Evolutionary conservation across 2,113 vertebrate genomes (phyloP), one percentile per base, ranked within the genome.

Genomic region (Pelecanus crispus): DNA sequence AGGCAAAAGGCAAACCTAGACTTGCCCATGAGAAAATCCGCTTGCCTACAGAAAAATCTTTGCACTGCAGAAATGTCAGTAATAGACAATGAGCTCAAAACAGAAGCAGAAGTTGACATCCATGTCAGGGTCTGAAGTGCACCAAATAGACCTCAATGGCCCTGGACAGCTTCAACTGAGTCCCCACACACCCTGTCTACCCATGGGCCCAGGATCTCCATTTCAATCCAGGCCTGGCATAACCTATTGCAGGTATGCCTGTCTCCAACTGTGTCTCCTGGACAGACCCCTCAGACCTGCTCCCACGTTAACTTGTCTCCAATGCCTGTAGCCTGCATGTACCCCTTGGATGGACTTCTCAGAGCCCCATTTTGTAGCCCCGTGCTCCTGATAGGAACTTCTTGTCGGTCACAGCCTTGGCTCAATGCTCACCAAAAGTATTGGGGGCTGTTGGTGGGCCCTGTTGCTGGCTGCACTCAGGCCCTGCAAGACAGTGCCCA

Each of bases 401-500:
- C 61, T 62, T n/a, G 36, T 62, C 1, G 3, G 36, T 56, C 20
- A 26, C 17, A 61, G 7, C 14, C 10, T 77, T 56, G 17, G 2
- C 11, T 93, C 26, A 59, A 0, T 29, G 28, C 3, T 75, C 2
- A 2, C 7, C 14, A 18, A 13, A 61, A 86, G 38, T 21, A 9
- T 9, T 32, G 20, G 6, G 6, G 8, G 34, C 13, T 53, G 26
- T 12, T 71, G 25, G 5, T 13, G 25, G 4, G 24, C 13, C 6
- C 61, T 1, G 3, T 24, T 61, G 13, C 5, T 28, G 34, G 9
- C 6, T 87, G 11, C 21, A 31, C 21, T 62, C 52, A 53, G 28
- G 6, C 2, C 17, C 21, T 36, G 6, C 9, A 56, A 25, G 10
- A 58, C 7, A 3, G 0, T 1, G 3, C 1, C 15, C 6, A 5